Evolutionary conservation across 2,888 invertebrate species (phyloP).

Genomic region (Venusia cambrica): DNA sequence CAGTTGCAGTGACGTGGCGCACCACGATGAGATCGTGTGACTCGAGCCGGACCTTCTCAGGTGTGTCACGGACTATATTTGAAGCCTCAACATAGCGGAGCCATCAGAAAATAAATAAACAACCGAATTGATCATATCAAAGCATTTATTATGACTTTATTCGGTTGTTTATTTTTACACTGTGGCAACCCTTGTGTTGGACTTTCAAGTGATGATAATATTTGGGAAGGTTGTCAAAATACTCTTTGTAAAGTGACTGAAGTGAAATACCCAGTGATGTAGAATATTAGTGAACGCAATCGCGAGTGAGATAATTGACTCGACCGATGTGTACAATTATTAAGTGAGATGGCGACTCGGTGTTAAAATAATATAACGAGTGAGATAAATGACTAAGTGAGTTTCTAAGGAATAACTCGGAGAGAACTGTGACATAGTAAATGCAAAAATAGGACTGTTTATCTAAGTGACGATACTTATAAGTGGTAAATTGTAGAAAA

Average conservation of each 20-base stretch:
- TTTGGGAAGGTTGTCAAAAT: slow-evolving; percentile 22
- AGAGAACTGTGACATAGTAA: not conserved
- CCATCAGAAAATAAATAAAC: not conserved
- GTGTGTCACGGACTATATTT: slow-evolving; percentile 69
- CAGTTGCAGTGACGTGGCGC: slow-evolving; percentile 76
- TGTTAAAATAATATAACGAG: not conserved
- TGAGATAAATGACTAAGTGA: slow-evolving; percentile 2
- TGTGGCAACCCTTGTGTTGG: slow-evolving; percentile 7
- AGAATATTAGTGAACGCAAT: slow-evolving; percentile 4
- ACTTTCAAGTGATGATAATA: slow-evolving; percentile 14
- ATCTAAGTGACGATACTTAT: slow-evolving; percentile 5
- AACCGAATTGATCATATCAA: not conserved
- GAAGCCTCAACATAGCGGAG: slow-evolving; percentile 10
- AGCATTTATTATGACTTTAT: not conserved
- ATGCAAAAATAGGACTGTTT: not conserved
- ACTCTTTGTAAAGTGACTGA: slow-evolving; percentile 8
- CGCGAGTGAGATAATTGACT: not conserved
- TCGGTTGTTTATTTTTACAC: slow-evolving; percentile 7
- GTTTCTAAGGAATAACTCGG: slow-evolving; percentile 2
- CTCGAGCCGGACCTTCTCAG: slow-evolving; percentile 78
- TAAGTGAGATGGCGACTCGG: slow-evolving; percentile 7
- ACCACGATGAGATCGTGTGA: slow-evolving; percentile 78
- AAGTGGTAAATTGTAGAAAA: slow-evolving; percentile 10
- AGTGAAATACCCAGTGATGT: slow-evolving; percentile 18
- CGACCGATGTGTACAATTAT: not conserved